Base-by-base conservation (phyloP, 2,888 invertebrate species). In the Sinopyrophorus schimmeli region DNA sequence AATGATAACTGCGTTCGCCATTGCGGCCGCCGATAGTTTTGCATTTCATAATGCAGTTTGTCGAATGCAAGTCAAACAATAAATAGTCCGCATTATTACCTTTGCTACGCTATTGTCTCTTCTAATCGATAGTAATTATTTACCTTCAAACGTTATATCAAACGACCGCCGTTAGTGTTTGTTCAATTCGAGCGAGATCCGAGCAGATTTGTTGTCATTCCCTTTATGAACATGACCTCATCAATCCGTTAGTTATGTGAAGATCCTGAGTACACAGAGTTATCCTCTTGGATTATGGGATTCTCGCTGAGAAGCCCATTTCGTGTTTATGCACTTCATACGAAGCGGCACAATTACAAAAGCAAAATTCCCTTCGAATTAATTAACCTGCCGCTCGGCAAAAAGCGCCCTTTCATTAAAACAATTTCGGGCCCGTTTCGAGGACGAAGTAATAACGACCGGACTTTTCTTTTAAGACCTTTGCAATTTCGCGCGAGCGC, bases 191-290 rank as follows among this genome's bases (percentile, higher is more conserved):
- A 42, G 42, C 34, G 24, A n/a, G n/a, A n/a, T n/a, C n/a, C n/a
- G n/a, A 34, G 26, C 34, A 34, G 34, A 32, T 42, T 42, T 34
- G 42, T 42, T 42, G 42, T 42, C 42, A 26, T 42, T 34, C 26
- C 24, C 24, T 32, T 42, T 42, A 42, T 39, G 39, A 39, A 28
- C 39, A 32, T 35, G 27, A 43, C 38, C 39, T 47, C 31, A 47
- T 47, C 46, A 47, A 38, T 37, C 38, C 20, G 39, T 26, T 37
- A 47, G 38, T 39, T 47, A 39, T 47, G 32, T 28, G 37, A 47
- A 23, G 46, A 47, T 47, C 46, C 46, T 47, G 31, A 37, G 38
- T 39, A 47, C 28, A 47, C 46, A 47, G 17, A 31, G 37, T 30
- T 47, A 35, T 47, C 34, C 41, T 41, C 15, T 17, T 34, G 35